phyloP scores from a whole-genome alignment of 2,113 vertebrate genomes.

The Boulengeromyrus knoepffleri region DNA sequence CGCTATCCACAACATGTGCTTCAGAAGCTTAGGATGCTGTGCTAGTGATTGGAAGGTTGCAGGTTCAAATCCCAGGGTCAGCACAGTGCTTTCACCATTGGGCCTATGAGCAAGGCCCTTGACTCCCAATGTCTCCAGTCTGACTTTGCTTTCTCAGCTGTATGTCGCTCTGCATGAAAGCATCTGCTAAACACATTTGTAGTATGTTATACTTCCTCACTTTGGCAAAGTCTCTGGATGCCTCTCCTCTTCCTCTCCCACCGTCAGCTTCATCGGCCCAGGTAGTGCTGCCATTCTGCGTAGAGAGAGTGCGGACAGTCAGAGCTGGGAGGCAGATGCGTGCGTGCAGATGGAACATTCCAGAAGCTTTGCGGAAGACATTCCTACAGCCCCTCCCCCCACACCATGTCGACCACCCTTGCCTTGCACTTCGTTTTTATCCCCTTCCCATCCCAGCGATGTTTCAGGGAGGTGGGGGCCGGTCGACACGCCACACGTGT shows the following conservation, averaged over 20 bases:
- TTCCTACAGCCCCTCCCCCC: neutral
- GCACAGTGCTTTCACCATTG: neutral
- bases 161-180: neutral
- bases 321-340: slow-evolving; percentile 4
- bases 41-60: neutral
- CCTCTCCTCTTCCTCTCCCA: slow-evolving; percentile 75
- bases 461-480: neutral
- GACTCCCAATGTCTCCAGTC: neutral
- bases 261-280: slow-evolving; percentile 81
- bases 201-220: slow-evolving; percentile 42
- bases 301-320: slow-evolving; percentile 5
- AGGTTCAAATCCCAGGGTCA: neutral
- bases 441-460: neutral
- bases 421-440: neutral
- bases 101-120: neutral
- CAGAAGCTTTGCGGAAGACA: slow-evolving; percentile 1
- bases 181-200: neutral
- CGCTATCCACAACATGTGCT: neutral
- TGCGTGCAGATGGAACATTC: neutral
- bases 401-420: neutral
- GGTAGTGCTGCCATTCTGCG: slow-evolving; percentile 67
- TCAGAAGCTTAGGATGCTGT: neutral
- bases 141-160: neutral
- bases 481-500: neutral
- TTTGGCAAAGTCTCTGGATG: slow-evolving; percentile 92